Base-by-base conservation (phyloP, 2,888 invertebrate species). In the Agrotis clavis region DNA sequence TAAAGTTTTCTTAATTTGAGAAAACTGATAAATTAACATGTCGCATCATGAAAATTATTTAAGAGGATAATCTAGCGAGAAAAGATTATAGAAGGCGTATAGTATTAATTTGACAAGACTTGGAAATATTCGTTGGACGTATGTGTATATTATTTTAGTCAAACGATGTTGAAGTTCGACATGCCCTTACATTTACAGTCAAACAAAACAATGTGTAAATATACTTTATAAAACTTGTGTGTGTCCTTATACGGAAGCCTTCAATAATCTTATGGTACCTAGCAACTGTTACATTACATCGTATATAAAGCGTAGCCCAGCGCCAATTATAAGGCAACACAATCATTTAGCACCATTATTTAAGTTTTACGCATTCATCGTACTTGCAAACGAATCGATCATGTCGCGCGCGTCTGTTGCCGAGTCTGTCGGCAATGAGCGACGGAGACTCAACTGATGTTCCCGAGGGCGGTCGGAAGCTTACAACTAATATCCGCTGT, bases 311-410 rank as follows among this genome's bases (percentile, higher is more conserved):
- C 83, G 67, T 76, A 86, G 82, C 82, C 64, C 69, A 87, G 85
- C 86, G 85, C 86, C 83, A 83, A 79, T 67, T 75, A 78, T 86
- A 88, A 89, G 89, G 89, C 89, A 89, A 89, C 89, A 82, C 84
- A 89, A 89, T 84, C 45, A 81, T 77, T 78, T 88, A 89, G 89
- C 89, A 89, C 89, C 89, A 88, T 80, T 83, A 83, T 74, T 76
- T 82, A 82, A 85, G 79, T 81, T 79, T 83, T 71, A 76, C 78
- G 74, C 85, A 71, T 77, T 78, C 73, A 21, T 51, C 56, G 63
- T 64, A 56, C 47, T 56, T 25, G 57, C 57, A 57, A 66, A 74
- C 82, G 78, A 76, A 67, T 66, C 63, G 72, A 68, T 74, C 54
- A 35, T 53, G 41, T 41, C 53, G 25, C 21, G 47, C 18, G 18